Evolutionary conservation across 2,797 vertebrate genomes (phyloP), one percentile per base, ranked within the genome.

Genomic region (Characodon lateralis): DNA sequence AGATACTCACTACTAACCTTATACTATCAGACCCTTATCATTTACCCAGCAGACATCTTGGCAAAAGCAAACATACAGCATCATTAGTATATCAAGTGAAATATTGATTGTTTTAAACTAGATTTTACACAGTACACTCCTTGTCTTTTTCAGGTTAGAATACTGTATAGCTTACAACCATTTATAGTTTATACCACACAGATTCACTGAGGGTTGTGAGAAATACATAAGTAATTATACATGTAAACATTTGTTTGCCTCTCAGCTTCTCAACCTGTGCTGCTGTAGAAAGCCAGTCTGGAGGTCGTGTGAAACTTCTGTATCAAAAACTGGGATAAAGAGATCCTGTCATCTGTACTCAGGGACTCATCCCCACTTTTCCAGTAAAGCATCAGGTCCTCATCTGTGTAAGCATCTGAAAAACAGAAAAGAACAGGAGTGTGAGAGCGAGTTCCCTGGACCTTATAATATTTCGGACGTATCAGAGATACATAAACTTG

Each of bases 331-430:
- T 98, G 98, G 84, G 98, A 99, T 76, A 99, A 93, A 56, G 98
- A 97, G 83, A 99, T 97, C 90, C 96, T 97, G 85, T 98, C 97
- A 1, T 98, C 97, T 0, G 97, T 98, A 93, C 97, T 98, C 86
- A 99, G 94, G 26, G 98, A 98, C 70, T 98, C 97, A 0, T 98
- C 97, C 1, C 97, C 98, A 26, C 97, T 98, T 92, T 98, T 98
- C 98, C 98, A 99, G 18, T 98, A 98, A 5, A 99, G 94, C 98
- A 99, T 99, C 83, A 99, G 93, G 86, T 99, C 98, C 93, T 99
- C 98, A 75, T 99, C 98, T 6, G 98, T 99, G 84, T 99, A 99
- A 16, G 98, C 98, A 88, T 99, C 98, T 99, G 79, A 68, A 5
- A 22, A 61, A 16, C 35, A 50, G 5, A 8, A 74, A 73, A 35